Conservation (phyloP, 1,140 invertebrate species). For the Caenorhabditis inopinata region DNA sequence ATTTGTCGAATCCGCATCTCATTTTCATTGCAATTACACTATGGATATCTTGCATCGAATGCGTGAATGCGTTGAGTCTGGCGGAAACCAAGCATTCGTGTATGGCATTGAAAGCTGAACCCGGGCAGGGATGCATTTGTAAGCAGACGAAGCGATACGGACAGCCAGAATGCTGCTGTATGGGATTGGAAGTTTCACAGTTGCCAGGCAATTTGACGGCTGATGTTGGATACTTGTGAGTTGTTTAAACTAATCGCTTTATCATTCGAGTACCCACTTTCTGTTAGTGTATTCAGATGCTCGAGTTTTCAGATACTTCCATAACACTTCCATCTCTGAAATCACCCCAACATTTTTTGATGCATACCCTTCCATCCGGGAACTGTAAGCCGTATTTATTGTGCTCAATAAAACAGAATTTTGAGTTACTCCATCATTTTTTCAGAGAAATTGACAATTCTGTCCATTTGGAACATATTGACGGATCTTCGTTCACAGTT, state of each 20-base stretch:
- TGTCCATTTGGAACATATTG: neutral
- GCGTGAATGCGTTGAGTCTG: slow-evolving; percentile 1
- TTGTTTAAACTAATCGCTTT: no score
- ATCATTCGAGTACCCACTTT: no score
- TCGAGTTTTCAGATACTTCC: slow-evolving; percentile 27
- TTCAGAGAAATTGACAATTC: slow-evolving; percentile 26
- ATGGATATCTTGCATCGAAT: neutral
- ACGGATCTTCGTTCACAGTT: neutral
- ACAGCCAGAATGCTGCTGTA: slow-evolving; percentile 40
- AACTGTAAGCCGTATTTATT: neutral
- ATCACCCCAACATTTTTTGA: neutral
- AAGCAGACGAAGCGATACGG: slow-evolving; percentile 1
- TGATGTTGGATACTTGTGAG: slow-evolving; percentile 37
- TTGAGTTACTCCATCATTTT: neutral
- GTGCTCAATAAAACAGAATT: no score
- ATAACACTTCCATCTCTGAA: neutral
- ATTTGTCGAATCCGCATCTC: neutral
- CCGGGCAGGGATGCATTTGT: slow-evolving; percentile 18
- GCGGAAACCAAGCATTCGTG: slow-evolving; percentile 16
- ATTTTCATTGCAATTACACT: neutral
- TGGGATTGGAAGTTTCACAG: neutral
- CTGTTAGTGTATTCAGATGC: no score
- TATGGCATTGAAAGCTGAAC: slow-evolving; percentile 13
- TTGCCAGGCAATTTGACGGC: slow-evolving; percentile 6
- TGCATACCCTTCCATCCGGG: neutral